Evolutionary conservation across 2,888 invertebrate genomes (phyloP).

Genomic region (Eustalomyia histrio): DNA sequence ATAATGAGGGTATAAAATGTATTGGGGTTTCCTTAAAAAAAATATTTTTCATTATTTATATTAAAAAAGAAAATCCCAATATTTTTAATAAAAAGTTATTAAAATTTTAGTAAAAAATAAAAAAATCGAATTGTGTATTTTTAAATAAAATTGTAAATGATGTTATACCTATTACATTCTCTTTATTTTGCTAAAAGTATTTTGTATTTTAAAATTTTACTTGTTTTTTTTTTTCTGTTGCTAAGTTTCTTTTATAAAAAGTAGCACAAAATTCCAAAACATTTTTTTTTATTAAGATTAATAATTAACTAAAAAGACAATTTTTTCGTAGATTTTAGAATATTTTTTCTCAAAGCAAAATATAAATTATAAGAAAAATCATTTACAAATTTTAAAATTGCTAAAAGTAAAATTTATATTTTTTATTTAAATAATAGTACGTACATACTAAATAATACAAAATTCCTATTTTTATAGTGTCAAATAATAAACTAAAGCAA

Average conservation of each 20-base stretch:
- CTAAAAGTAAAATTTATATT: not conserved
- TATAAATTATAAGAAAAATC: conserved; percentile 22
- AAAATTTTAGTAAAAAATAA: no score
- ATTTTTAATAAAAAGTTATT: no score
- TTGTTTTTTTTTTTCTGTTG: conserved; percentile 21
- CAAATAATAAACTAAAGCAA: conserved; percentile 31
- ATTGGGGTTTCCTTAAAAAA: no score
- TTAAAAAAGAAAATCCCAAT: no score
- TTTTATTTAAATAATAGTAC: conserved; percentile 38
- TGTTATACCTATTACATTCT: conserved; percentile 28
- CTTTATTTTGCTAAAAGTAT: conserved; percentile 39
- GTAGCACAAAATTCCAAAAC: conserved; percentile 51
- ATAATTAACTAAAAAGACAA: conserved; percentile 20
- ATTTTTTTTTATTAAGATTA: conserved; percentile 39
- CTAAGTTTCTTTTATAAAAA: conserved; percentile 33
- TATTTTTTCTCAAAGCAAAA: conserved; percentile 34
- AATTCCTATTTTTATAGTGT: conserved; percentile 63
- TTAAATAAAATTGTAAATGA: conserved; percentile 7
- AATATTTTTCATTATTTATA: no score
- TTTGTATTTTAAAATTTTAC: conserved; percentile 24
- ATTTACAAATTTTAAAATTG: conserved; percentile 24
- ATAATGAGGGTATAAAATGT: no score
- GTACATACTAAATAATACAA: conserved; percentile 24
- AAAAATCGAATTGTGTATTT: not conserved
- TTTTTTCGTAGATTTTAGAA: conserved; percentile 51